Evolutionary conservation across 1,140 invertebrate genomes (phyloP), one percentile per base, ranked within the genome.

Genomic region (Drosophila sulfurigaster): DNA sequence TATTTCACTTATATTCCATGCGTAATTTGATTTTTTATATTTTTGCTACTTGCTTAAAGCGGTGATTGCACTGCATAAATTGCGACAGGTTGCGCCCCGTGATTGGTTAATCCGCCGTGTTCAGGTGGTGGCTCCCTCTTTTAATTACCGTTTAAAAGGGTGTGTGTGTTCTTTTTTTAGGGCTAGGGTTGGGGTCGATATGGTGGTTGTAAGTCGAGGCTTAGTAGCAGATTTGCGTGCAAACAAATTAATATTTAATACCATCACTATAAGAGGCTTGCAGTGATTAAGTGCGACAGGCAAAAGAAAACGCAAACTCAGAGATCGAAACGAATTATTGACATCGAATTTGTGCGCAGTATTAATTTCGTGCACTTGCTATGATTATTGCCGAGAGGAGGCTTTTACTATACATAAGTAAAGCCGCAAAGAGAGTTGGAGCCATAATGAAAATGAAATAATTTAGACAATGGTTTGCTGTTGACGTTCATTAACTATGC

Each of bases 191-290:
- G 15, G 57, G 28, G 43, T 63, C 7, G 51, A 62, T 63, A 54
- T 64, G 54, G 48, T 51, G 51, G 52, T 45, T 57, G 48, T 67
- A 73, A 73, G 65, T 67, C 63, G 63, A 43, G 48, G 64, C 70
- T 73, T 67, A 73, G 13, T 66, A 51, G 28, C 46, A 51, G 70
- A 73, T 73, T 73, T 73, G 20, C 8, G 28, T 45, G 48, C 46
- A 20, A 59, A 45, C 56, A 68, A 73, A 68, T 68, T 51, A 68
- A 73, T 73, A 73, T 73, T 73, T 73, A 73, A 73, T 73, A 35
- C 32, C 46, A 68, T 32, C 35, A 35, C 70, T 25, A 54, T 43
- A 49, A 49, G 35, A 13, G 10, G 30, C 43, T 64, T 35, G 48
- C 25, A 35, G 45, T 7, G 46, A 63, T 41, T 56, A 32, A 54